Evolutionary conservation across 2,113 vertebrate genomes (phyloP).

Genomic region (Oncorhynchus gorbuscha): DNA sequence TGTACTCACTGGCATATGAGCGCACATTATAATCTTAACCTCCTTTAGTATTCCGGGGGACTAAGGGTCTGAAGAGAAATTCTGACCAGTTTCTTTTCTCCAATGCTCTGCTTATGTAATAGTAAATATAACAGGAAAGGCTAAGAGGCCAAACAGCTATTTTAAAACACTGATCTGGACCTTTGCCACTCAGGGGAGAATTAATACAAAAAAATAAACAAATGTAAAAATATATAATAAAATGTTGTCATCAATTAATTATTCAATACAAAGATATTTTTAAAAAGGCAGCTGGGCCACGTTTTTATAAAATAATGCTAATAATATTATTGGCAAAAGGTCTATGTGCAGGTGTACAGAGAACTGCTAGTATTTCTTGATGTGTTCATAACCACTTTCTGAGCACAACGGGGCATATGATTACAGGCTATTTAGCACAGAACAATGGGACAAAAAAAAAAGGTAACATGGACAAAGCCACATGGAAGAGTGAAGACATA

Average conservation of each 20-base stretch:
- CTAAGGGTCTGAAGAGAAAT: neutral
- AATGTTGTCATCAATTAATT: neutral
- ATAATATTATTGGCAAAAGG: neutral
- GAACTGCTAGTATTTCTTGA: conserved; percentile 21
- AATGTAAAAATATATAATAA: neutral
- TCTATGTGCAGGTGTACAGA: conserved; percentile 60
- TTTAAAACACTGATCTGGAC: neutral
- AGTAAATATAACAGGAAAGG: conserved; percentile 1
- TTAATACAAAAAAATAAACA: too few species aligned
- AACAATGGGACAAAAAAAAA: conserved; percentile 39
- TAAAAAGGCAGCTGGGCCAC: conserved; percentile 34
- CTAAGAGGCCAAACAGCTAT: neutral
- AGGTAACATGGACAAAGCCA: conserved; percentile 44
- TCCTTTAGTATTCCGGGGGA: neutral
- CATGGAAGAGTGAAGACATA: conserved; percentile 17
- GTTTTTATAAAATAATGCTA: conserved; percentile 8
- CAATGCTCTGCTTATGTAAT: neutral
- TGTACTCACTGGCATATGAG: neutral
- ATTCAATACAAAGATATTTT: conserved; percentile 11
- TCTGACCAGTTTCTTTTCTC: neutral
- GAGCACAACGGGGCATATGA: conserved; percentile 13
- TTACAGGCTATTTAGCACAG: neutral
- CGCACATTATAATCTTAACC: neutral
- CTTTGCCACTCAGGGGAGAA: too few species aligned
- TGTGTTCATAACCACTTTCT: conserved; percentile 37